These are phyloP conservation scores for human (Homo sapiens) DNA, from an alignment of 2,113 vertebrate species.

Conservation along the genomic window DNA sequence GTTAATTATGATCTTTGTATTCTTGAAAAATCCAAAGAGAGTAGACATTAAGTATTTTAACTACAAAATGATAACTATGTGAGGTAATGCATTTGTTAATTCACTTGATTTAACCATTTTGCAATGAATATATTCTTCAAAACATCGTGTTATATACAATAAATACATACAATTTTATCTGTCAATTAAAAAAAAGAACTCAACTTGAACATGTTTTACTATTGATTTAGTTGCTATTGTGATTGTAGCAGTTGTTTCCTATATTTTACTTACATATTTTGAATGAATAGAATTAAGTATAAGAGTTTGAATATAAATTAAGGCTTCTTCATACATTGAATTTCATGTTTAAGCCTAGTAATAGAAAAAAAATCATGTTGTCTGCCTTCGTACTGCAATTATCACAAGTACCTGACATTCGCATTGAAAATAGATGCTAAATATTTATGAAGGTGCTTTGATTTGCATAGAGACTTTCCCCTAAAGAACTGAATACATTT, in stretches of 20 bases:
- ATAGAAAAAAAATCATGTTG: neutral
- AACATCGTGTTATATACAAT: neutral
- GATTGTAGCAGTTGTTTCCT: neutral
- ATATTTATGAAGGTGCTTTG: conserved; percentile 32
- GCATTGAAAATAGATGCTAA: conserved; percentile 32
- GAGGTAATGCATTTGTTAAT: neutral
- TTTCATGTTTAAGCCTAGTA: neutral
- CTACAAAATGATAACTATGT: neutral
- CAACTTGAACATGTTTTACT: neutral
- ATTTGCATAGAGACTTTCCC: neutral
- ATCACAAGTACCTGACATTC: conserved; percentile 1
- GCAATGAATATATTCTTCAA: neutral
- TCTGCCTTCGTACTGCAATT: conserved; percentile 16
- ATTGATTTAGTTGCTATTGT: neutral
- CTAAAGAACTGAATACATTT: neutral
- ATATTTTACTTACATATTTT: neutral
- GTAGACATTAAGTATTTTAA: neutral
- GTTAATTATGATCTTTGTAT: neutral
- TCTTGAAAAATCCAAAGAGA: neutral
- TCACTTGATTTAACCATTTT: neutral
- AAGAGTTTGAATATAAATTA: conserved; percentile 8
- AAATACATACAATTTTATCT: neutral
- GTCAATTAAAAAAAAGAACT: neutral
- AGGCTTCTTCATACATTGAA: neutral
- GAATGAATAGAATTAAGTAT: neutral